Evolutionary conservation across 2,888 invertebrate species (phyloP), one percentile per base, ranked within the genome.

Genomic region (Empis stercorea): DNA sequence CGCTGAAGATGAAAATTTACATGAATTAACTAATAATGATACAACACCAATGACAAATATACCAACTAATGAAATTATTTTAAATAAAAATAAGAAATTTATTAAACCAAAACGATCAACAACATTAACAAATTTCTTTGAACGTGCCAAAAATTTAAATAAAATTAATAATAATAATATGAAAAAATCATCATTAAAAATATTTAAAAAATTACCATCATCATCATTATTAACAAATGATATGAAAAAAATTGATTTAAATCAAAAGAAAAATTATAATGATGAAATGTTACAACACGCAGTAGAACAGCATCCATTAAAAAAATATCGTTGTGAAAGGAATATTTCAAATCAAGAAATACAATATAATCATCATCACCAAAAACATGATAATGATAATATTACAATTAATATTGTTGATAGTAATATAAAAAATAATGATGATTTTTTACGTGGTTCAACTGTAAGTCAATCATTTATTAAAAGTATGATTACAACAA

Each of bases 401-500:
- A n/a, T n/a, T n/a, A n/a, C n/a, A n/a, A n/a, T n/a, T n/a, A n/a
- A n/a, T 11, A 52, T 52, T 45, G 55, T 57, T 37, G 48, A 47
- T 42, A 41, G 11, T 17, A 47, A 48, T 13, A 49, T 34, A 34
- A 39, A 45, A 32, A 23, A 38, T 52, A 54, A 57, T 48, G 54
- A 55, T 32, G 62, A 65, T 50, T 67, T 69, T 46, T 57, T 66
- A 46, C 62, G 69, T n/a, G 69, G 68, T 37, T 61, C 66, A 13
- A 69, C 66, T 1, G 56, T 69, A 14, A 68, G 68, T 46, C 66
- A 69, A 50, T 69, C 68, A 9, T 69, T 70, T 55, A 66, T 69
- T 47, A 61, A 58, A 38, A 67, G 65, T 49, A 54, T 63, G 20
- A n/a, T 3, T 20, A 20, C 20, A 5, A 20, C 3, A 5, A 27